Conservation (phyloP, 1,140 invertebrate genomes). For the Drosophila arawakana region DNA sequence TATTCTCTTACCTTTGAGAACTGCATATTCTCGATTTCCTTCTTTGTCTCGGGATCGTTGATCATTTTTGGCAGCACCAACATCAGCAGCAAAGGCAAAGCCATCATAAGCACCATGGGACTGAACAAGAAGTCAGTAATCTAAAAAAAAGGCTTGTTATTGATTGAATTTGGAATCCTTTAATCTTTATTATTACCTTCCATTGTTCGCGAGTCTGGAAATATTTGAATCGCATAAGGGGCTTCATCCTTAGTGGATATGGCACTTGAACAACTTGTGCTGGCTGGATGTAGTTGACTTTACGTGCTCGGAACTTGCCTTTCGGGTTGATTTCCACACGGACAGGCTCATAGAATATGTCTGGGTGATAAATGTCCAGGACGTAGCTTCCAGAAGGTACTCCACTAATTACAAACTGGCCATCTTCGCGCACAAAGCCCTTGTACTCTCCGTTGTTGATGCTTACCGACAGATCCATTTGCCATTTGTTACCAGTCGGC, state of each 20-base stretch:
- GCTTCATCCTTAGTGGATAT: slow-evolving; percentile 96
- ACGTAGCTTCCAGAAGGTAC: slow-evolving; percentile 97
- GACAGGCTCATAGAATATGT: slow-evolving; percentile 95
- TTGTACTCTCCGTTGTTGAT: slow-evolving; percentile 95
- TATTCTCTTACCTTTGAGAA: slow-evolving; percentile 70
- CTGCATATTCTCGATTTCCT: slow-evolving; percentile 95
- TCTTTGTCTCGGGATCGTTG: slow-evolving; percentile 97
- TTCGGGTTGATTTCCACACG: slow-evolving; percentile 98
- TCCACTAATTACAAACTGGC: slow-evolving; percentile 95
- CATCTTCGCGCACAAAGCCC: slow-evolving; percentile 96
- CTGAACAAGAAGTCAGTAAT: slow-evolving; percentile 97
- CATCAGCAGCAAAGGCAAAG: slow-evolving; percentile 95
- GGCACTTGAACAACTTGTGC: slow-evolving; percentile 93
- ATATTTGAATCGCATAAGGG: slow-evolving; percentile 92
- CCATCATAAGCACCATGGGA: slow-evolving; percentile 99
- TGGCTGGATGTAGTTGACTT: slow-evolving; percentile 97
- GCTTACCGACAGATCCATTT: slow-evolving; percentile 91
- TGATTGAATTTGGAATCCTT: background rate
- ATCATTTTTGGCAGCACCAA: slow-evolving; percentile 98
- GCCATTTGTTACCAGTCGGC: slow-evolving; percentile 87
- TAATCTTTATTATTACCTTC: slow-evolving; percentile 85
- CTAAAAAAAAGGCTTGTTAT: slow-evolving; percentile 21
- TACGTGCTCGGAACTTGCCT: slow-evolving; percentile 97
- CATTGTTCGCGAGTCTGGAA: slow-evolving; percentile 98
- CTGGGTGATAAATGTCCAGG: slow-evolving; percentile 95